Conservation (phyloP, 2,113 vertebrate genomes). For the Chaetodon auriga region DNA sequence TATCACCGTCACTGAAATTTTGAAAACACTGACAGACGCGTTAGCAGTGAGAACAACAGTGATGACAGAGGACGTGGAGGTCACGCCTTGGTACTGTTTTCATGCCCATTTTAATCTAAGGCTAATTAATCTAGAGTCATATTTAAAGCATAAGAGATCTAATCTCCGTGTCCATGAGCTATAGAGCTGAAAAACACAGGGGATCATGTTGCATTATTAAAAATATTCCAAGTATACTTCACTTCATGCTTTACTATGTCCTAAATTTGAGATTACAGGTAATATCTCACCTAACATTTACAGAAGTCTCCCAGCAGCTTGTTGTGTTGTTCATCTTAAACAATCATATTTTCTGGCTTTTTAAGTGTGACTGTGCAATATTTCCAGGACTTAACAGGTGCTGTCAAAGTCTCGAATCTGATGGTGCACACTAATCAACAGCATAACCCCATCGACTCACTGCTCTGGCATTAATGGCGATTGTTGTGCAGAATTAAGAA, state of each 20-base stretch:
- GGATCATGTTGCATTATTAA: not conserved
- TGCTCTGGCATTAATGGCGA: not conserved
- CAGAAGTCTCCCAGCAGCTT: not conserved
- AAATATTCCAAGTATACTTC: not conserved
- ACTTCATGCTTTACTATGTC: not conserved
- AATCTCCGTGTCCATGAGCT: not conserved
- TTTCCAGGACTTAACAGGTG: not conserved
- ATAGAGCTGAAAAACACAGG: not conserved
- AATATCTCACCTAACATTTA: not conserved
- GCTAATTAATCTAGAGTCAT: not conserved
- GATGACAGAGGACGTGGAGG: not conserved
- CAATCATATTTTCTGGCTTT: not conserved
- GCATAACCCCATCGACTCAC: conserved; percentile 24
- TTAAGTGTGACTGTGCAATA: not conserved
- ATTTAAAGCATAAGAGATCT: not conserved
- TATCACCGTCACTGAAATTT: not conserved
- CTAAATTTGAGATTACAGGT: not conserved
- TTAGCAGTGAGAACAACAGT: not conserved
- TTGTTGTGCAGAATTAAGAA: conserved; percentile 52
- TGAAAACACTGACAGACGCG: not conserved
- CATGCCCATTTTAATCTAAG: not conserved
- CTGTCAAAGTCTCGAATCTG: conserved; percentile 37
- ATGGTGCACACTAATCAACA: conserved; percentile 44
- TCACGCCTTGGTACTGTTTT: not conserved
- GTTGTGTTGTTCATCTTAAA: not conserved